Percentiles rank a stretch among this genome's conserved stretches.
Evolutionary conservation across 92 coral and sea anemone species (phyloP).

Genomic region (Parazoanthus swiftii): DNA sequence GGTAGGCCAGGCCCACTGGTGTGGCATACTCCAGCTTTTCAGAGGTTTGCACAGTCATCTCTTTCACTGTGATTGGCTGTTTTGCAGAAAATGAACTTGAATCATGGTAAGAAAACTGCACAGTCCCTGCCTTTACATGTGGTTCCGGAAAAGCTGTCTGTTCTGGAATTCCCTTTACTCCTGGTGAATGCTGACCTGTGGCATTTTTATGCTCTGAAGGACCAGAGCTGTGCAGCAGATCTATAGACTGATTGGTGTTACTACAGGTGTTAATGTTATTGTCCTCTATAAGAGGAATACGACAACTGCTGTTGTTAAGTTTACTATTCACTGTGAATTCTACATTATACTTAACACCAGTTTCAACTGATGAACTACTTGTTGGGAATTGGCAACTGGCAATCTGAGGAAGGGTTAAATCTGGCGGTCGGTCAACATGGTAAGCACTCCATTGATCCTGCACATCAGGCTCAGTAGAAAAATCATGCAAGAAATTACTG

Average conservation of each 20-base stretch:
- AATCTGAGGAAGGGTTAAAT: background rate
- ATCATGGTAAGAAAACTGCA: background rate
- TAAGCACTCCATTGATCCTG: constrained; percentile 34
- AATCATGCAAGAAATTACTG: background rate
- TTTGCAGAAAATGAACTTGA: background rate
- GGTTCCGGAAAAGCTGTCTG: background rate
- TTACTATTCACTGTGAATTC: constrained; percentile 9
- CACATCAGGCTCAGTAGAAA: background rate
- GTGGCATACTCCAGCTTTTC: constrained; percentile 3
- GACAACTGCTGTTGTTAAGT: background rate
- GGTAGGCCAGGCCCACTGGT: constrained; percentile 27
- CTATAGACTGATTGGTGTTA: background rate
- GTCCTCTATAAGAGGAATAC: constrained; percentile 34
- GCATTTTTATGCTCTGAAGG: too few relatives aligned
- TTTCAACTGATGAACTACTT: background rate
- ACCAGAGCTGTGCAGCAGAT: background rate
- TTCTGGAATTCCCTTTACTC: background rate
- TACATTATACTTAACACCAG: constrained; percentile 26
- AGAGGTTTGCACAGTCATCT: background rate
- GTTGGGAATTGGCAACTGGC: background rate
- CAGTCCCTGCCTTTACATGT: background rate
- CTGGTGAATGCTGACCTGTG: too few relatives aligned
- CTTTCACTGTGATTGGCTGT: constrained; percentile 21
- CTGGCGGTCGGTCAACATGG: constrained; percentile 52
- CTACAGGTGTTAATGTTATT: background rate